phyloP scores from a whole-genome alignment of 1,140 invertebrate species.

The Elysia chlorotica region DNA sequence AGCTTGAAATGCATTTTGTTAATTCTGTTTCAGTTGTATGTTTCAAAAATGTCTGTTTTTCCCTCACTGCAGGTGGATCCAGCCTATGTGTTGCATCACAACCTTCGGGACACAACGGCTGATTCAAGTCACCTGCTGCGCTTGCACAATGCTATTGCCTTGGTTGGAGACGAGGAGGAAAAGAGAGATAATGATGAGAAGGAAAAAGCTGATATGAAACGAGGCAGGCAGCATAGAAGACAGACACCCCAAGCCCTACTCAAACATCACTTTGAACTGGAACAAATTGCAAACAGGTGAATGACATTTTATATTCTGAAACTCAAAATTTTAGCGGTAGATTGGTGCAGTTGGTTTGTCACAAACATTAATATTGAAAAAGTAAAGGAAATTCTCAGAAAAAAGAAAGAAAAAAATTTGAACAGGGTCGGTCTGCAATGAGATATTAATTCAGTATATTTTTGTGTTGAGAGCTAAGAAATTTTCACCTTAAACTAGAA shows the following conservation, averaged over 20 bases:
- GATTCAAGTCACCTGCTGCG: constrained; percentile 31
- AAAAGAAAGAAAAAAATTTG: not conserved
- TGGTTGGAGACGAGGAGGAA: constrained; percentile 8
- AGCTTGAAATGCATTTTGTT: not conserved
- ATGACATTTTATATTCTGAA: not conserved
- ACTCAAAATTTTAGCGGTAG: no score
- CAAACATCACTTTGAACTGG: not conserved
- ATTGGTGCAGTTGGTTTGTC: no score
- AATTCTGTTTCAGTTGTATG: not conserved
- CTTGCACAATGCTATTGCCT: constrained; percentile 33
- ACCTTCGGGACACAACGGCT: constrained; percentile 28
- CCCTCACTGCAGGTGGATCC: constrained; percentile 31
- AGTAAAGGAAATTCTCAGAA: not conserved
- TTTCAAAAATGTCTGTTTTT: not conserved
- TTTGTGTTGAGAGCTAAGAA: not conserved
- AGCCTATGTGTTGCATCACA: constrained; percentile 32
- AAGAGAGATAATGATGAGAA: not conserved
- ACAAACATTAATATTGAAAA: no score
- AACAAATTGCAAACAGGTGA: constrained; percentile 8
- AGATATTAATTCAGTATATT: not conserved
- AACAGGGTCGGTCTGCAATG: not conserved
- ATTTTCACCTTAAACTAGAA: not conserved
- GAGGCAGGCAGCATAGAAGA: not conserved
- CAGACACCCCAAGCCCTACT: not conserved
- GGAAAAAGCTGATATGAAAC: not conserved